Base-by-base conservation (phyloP, 1,140 invertebrate species). In the Lordiphosa clarofinis region DNA sequence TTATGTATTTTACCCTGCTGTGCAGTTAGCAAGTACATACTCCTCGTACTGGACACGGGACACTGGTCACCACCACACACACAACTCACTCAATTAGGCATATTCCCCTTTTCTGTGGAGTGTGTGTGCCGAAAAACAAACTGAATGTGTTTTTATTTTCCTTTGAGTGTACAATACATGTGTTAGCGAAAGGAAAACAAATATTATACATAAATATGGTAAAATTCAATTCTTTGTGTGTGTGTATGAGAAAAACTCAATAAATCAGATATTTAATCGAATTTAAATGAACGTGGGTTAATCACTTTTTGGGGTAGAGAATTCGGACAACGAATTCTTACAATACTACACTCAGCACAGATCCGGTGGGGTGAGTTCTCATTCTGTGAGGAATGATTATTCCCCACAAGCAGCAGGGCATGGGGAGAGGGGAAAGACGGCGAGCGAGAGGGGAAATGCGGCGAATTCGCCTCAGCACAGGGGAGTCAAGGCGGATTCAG, bases 211-310 rank as follows among this genome's bases (percentile, higher is more conserved):
- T n/a, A 9, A 9, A 65, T 52, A 67, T 28, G 43, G 28, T 24
- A 40, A 47, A 74, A 46, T 55, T 75, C 66, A 62, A 74, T 69
- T 74, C 67, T 67, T 60, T 74, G 72, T 74, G 65, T 74, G 61
- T 74, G 65, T 72, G 71, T 70, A 66, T 74, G 64, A 46, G 43
- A 33, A 46, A 68, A 60, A 59, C 47, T 67, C 44, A 70, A 71
- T 73, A 61, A 71, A 71, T 63, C 19, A 31, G 40, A 71, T 62
- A 71, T 39, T 67, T 65, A 70, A 67, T 64, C 66, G 46, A 73
- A 60, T 49, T 50, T 28, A 31, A 31, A 6, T 24, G 5, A 24
- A 6, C 21, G 6, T 24, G 2, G 21, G 21, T 4, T 4, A 24
- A 19, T 19, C 0, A 24, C 21, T 24, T 24, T 19, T 3, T 19